These are phyloP conservation scores for Cranoglanis bouderius DNA, from an alignment of 2,113 vertebrate genomes.

Conservation along the genomic window DNA sequence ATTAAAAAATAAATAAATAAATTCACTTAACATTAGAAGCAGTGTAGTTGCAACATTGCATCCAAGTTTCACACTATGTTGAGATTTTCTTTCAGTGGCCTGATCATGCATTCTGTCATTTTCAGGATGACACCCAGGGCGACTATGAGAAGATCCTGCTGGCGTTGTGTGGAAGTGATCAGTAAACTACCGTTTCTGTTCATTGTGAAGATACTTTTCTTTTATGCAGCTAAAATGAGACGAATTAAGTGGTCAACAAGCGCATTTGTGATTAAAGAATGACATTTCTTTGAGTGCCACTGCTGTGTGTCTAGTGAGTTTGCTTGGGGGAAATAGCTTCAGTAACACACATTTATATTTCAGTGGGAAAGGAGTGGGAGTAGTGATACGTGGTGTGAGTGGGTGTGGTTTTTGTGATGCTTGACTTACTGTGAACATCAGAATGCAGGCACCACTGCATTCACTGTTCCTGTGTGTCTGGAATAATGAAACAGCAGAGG, in stretches of 20 bases:
- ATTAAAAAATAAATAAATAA: too few species aligned
- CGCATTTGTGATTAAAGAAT: neutral
- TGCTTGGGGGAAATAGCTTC: neutral
- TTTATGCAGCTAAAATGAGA: too few species aligned
- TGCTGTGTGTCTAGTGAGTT: too few species aligned
- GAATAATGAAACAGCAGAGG: neutral
- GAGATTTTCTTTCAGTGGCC: neutral
- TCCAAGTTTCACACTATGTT: neutral
- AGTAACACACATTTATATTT: neutral
- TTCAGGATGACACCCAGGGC: conserved; percentile 90
- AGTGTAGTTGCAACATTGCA: neutral
- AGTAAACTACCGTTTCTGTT: conserved; percentile 53
- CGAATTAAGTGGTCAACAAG: too few species aligned
- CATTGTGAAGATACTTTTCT: neutral
- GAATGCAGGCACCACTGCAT: neutral
- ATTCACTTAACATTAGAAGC: neutral
- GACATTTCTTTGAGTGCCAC: neutral
- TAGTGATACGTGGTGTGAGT: neutral
- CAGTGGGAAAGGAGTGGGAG: neutral
- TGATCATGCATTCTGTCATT: neutral
- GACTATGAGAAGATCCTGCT: conserved; percentile 92
- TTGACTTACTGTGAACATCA: neutral
- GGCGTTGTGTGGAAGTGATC: conserved; percentile 81
- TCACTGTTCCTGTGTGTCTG: neutral
- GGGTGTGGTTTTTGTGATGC: neutral